Base-by-base conservation (phyloP, 2,113 vertebrate species). In the Hirundichthys speculiger region DNA sequence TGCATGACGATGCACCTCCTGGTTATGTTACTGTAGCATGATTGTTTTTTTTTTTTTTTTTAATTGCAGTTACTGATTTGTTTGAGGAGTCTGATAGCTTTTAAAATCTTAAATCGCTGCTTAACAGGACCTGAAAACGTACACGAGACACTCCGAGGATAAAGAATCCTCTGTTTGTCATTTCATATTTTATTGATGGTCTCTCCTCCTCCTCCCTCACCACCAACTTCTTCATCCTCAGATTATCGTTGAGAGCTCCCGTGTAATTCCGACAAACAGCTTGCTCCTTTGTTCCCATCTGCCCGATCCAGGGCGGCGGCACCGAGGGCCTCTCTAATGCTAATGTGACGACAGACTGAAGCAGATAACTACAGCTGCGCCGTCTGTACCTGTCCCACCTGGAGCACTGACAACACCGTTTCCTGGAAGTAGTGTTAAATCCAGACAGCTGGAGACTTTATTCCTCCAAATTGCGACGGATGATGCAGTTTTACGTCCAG, bases 181-280 rank as follows among this genome's bases (percentile, higher is more conserved):
- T 75, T 78, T 61, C 67, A 82, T 92, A 68, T 80, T 91, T 91
- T 68, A 91, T 89, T 85, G 79, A 92, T 65, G 64, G 46, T 18
- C 52, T 51, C 51, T 69, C 76, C 42, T 48, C 55, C 62, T 73
- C 40, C 73, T 52, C 5, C 14, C 24, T 40, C 45, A 20, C 68
- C 62, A 73, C 65, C 55, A 63, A 75, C 24, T 71, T 71, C 57
- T 73, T 68, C 73, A 66, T 86, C 77, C 63, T 59, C 70, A 89
- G 80, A 80, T 90, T 72, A 86, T 86, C 86, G 82, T 52, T 57
- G 69, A 83, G 76, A 55, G 77, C 77, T 83, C 74, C 79, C 65
- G 72, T 73, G 69, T 90, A 89, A 90, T 90, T 86, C 86, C 54
- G 77, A 75, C 80, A 47, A 82, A 86, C 89, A 86, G 72, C 68